These are phyloP conservation scores for Charina bottae DNA, from an alignment of 2,113 vertebrate genomes.

Conservation along the genomic window DNA sequence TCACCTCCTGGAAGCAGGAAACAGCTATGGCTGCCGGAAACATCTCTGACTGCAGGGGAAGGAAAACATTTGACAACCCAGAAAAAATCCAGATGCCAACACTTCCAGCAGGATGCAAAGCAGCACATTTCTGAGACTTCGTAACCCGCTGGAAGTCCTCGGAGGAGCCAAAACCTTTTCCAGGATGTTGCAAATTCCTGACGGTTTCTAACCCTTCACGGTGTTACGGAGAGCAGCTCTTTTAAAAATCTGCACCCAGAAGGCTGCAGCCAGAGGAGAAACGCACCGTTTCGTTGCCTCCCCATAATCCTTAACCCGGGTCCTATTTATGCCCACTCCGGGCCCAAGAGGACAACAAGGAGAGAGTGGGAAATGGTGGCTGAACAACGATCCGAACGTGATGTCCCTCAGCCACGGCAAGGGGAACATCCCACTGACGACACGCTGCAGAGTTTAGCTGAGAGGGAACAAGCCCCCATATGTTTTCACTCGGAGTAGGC, in stretches of 20 bases:
- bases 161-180: slow-evolving; percentile 34
- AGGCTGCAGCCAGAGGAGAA: no score
- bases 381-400: no score
- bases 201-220: not conserved
- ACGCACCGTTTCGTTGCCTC: not conserved
- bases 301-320: not conserved
- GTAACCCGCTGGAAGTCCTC: slow-evolving; percentile 5
- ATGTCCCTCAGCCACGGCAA: slow-evolving; percentile 5
- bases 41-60: not conserved
- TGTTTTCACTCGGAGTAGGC: slow-evolving; percentile 57
- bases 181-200: slow-evolving; percentile 45
- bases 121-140: slow-evolving; percentile 6
- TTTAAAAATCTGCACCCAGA: not conserved
- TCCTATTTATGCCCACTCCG: not conserved
- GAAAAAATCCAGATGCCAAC: not conserved
- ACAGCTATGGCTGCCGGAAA: not conserved
- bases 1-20: accelerated
- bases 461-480: slow-evolving; percentile 52
- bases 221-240: slow-evolving; percentile 23
- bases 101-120: not conserved
- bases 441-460: slow-evolving; percentile 49
- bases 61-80: not conserved
- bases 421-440: slow-evolving; percentile 64
- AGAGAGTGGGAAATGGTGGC: not conserved
- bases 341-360: not conserved